Evolutionary conservation across 1,140 invertebrate genomes (phyloP).

Genomic region (Drosophila kurseongensis): DNA sequence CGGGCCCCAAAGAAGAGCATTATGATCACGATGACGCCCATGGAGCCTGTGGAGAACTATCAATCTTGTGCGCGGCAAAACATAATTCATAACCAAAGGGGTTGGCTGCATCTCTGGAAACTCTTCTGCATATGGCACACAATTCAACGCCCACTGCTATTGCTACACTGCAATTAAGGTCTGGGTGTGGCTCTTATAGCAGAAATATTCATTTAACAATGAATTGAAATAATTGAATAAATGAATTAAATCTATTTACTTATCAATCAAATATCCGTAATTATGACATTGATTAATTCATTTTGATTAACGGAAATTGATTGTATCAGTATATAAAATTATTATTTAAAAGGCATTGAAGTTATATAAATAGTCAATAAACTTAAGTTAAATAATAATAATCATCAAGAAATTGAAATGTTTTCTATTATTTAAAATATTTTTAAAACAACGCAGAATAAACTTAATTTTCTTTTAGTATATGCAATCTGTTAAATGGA

Average conservation of each 20-base stretch:
- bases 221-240: not conserved
- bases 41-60: slow-evolving; percentile 65
- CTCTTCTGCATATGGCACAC: slow-evolving; percentile 22
- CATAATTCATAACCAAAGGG: slow-evolving; percentile 74
- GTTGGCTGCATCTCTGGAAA: slow-evolving; percentile 22
- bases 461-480: too few species aligned
- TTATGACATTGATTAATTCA: too few species aligned
- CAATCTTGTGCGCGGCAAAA: slow-evolving; percentile 77
- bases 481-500: too few species aligned
- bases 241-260: too few species aligned
- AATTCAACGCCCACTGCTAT: slow-evolving; percentile 29
- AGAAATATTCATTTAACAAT: not conserved
- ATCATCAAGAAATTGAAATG: not conserved
- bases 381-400: not conserved
- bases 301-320: too few species aligned
- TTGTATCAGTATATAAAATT: too few species aligned
- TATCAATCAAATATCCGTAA: too few species aligned
- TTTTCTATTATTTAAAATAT: too few species aligned
- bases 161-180: slow-evolving; percentile 9
- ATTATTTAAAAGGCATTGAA: too few species aligned
- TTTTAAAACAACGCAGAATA: too few species aligned
- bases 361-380: too few species aligned
- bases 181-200: not conserved
- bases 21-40: slow-evolving; percentile 15
- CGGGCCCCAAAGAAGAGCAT: slow-evolving; percentile 14